Conservation (phyloP, 2,113 vertebrate species). For the Spea multiplicata region DNA sequence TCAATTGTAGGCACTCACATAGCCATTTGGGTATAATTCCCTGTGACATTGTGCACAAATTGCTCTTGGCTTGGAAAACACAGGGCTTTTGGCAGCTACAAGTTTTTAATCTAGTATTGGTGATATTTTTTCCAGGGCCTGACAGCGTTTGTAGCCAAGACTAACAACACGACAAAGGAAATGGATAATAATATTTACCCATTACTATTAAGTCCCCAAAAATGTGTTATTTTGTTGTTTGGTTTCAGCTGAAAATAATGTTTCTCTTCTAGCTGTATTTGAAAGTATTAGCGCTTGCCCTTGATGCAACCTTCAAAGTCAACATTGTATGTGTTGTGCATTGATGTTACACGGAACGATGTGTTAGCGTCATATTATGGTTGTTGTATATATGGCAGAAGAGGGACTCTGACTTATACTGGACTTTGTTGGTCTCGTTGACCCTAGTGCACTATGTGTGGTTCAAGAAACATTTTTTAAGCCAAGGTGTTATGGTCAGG, state of each 20-base stretch:
- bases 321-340: not conserved
- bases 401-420: too few relatives aligned
- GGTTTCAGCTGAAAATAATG: not conserved
- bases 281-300: not conserved
- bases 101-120: slow-evolving; percentile 4
- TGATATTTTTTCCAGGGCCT: slow-evolving; percentile 15
- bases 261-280: not conserved
- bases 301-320: not conserved
- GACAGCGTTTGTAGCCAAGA: not conserved
- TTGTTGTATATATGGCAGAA: not conserved
- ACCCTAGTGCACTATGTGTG: too few relatives aligned
- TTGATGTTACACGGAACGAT: not conserved
- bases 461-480: too few relatives aligned
- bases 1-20: not conserved
- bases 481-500: too few relatives aligned
- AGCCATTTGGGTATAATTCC: slow-evolving; percentile 2
- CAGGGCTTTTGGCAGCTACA: not conserved
- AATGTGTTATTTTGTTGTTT: slow-evolving; percentile 1
- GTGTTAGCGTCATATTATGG: not conserved
- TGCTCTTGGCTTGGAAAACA: not conserved
- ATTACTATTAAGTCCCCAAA: not conserved
- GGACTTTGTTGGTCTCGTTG: too few relatives aligned
- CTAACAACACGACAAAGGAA: not conserved
- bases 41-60: not conserved
- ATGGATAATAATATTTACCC: slow-evolving; percentile 20